Evolutionary conservation across 2,113 vertebrate species (phyloP).

Genomic region (Oryzias melastigma): DNA sequence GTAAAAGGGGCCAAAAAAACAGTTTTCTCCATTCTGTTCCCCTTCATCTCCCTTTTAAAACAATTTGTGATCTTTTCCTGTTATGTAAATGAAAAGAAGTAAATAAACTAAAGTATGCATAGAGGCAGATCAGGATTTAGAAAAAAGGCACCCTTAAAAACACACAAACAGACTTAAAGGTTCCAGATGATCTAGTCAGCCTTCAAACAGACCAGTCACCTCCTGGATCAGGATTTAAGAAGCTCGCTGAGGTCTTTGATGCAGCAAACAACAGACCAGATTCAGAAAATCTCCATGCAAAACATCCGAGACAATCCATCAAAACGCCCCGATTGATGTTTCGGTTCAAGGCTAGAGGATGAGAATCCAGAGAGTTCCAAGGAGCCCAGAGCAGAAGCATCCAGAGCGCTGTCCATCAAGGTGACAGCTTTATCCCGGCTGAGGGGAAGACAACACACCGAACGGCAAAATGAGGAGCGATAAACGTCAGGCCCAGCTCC

Average conservation of each 20-base stretch:
- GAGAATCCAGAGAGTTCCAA: conserved; percentile 7
- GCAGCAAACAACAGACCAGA: neutral
- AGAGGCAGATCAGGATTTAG: no score
- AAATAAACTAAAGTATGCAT: no score
- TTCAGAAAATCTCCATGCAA: conserved; percentile 21
- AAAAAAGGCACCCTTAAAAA: conserved; percentile 25
- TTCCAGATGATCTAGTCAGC: conserved; percentile 31
- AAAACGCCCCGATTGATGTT: conserved; percentile 11
- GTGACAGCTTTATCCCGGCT: conserved; percentile 61
- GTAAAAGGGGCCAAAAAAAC: no score
- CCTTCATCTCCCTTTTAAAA: no score
- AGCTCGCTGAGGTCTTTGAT: conserved; percentile 7
- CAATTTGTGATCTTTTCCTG: no score
- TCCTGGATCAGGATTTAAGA: conserved; percentile 1
- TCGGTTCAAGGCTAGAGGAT: conserved; percentile 10
- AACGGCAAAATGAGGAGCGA: conserved; percentile 48
- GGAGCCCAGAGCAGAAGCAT: conserved; percentile 10
- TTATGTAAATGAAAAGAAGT: no score
- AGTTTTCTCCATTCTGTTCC: no score
- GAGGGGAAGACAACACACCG: conserved; percentile 38
- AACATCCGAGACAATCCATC: conserved; percentile 15
- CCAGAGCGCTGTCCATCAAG: conserved; percentile 35
- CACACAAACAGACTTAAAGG: conserved; percentile 31
- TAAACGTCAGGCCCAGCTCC: conserved; percentile 54
- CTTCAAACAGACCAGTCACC: conserved; percentile 43